A percentile compares a stretch with the other conserved stretches of the same genome.
These are phyloP conservation scores for Spilogale gracilis DNA, from an alignment of 2,113 vertebrate species.

Conservation along the genomic window DNA sequence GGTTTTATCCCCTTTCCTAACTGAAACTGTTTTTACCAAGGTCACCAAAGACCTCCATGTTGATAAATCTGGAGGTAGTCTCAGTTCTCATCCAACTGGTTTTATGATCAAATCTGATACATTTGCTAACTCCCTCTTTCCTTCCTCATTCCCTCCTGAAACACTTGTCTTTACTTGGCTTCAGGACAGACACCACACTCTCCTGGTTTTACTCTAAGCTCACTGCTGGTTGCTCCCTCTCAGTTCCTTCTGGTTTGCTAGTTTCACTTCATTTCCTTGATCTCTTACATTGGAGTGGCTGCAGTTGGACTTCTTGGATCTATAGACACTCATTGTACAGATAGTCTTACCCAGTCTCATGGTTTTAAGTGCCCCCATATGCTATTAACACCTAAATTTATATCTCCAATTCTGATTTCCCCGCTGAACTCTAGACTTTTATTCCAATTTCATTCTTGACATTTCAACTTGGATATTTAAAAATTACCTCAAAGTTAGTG, in stretches of 20 bases:
- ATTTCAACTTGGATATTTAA: not conserved
- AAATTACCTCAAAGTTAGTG: not conserved
- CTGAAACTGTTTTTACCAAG: not conserved
- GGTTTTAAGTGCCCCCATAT: not conserved
- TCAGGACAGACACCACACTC: not conserved
- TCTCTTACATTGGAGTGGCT: not conserved
- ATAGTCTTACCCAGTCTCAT: not conserved
- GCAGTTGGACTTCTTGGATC: not conserved
- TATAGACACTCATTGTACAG: not conserved
- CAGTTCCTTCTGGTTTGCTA: not conserved
- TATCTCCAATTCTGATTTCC: not conserved
- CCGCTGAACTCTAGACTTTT: not conserved
- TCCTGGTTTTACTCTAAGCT: not conserved
- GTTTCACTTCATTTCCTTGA: not conserved
- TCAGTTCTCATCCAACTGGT: not conserved
- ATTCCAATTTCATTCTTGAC: not conserved
- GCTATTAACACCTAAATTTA: not conserved
- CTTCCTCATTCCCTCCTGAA: conserved; percentile 24
- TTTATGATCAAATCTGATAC: not conserved
- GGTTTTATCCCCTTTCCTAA: not conserved
- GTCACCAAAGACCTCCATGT: not conserved
- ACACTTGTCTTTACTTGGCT: not conserved
- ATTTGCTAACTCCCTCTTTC: not conserved
- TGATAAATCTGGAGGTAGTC: not conserved
- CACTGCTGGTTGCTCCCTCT: not conserved